Evolutionary conservation across 2,797 vertebrate genomes (phyloP).

Genomic region (Anguilla anguilla): DNA sequence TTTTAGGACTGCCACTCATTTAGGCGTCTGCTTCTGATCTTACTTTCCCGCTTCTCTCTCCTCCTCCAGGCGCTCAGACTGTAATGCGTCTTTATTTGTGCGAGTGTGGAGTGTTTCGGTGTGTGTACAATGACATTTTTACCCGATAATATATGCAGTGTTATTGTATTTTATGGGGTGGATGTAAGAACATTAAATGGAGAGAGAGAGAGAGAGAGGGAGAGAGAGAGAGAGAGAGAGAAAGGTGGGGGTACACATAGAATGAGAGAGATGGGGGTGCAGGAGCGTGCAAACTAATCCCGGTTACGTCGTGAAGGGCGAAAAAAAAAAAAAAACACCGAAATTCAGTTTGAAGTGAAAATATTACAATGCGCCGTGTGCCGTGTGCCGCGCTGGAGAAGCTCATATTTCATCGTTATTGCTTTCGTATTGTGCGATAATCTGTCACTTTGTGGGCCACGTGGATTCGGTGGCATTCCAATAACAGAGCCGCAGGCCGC

Average conservation of each 20-base stretch:
- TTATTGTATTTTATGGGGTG: no score
- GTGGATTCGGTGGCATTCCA: background rate
- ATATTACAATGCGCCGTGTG: background rate
- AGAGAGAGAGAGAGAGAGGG: no score
- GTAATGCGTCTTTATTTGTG: background rate
- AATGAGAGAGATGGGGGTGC: background rate
- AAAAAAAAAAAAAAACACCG: background rate
- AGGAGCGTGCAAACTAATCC: background rate
- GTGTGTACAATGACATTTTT: background rate
- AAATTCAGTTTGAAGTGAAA: background rate
- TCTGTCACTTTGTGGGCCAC: background rate
- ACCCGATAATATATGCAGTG: background rate
- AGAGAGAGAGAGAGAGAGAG: no score
- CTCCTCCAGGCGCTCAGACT: no score
- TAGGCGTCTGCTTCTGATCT: background rate
- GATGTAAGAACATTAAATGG: no score
- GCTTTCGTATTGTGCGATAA: background rate
- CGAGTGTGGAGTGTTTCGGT: background rate
- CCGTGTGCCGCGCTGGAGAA: background rate
- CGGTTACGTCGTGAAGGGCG: background rate
- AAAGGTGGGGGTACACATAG: background rate
- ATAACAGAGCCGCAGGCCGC: background rate
- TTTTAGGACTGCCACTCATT: background rate
- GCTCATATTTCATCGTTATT: slow-evolving; percentile 4
- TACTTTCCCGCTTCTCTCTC: background rate